phyloP scores from a whole-genome alignment of 2,888 invertebrate genomes.

The Polymixis lichenea region DNA sequence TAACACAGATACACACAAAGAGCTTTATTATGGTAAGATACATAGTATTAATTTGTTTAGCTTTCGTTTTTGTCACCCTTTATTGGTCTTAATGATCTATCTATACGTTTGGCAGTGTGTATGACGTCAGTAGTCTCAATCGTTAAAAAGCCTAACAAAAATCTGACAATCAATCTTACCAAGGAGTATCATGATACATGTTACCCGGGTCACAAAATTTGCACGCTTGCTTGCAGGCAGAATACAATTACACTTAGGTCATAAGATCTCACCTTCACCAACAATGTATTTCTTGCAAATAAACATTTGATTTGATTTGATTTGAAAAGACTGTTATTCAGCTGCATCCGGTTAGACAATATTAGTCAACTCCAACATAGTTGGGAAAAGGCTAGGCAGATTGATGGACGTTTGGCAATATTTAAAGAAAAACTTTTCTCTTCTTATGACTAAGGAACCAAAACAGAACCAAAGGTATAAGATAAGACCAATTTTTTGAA shows the following conservation, averaged over 20 bases:
- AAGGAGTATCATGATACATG: not conserved
- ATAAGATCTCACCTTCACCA: too few relatives aligned
- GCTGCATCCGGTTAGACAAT: not conserved
- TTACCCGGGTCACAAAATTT: too few relatives aligned
- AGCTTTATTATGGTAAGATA: constrained; percentile 29
- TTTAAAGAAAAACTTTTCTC: not conserved
- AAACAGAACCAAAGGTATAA: constrained; percentile 10
- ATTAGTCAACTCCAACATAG: not conserved
- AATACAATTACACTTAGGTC: too few relatives aligned
- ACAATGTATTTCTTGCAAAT: too few relatives aligned
- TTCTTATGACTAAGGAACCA: constrained; percentile 11
- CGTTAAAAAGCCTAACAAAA: not conserved
- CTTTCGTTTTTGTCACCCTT: not conserved
- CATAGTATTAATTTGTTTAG: constrained; percentile 1
- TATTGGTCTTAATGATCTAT: not conserved
- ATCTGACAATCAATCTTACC: not conserved
- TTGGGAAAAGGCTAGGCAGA: not conserved
- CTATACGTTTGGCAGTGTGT: not conserved
- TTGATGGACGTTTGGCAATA: not conserved
- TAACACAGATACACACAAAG: constrained; percentile 17
- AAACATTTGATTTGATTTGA: too few relatives aligned
- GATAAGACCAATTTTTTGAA: not conserved
- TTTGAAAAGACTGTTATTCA: not conserved
- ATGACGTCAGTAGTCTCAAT: not conserved
- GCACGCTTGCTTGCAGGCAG: too few relatives aligned